phyloP scores from a whole-genome alignment of 2,113 vertebrate species.

The Syrmaticus mikado region DNA sequence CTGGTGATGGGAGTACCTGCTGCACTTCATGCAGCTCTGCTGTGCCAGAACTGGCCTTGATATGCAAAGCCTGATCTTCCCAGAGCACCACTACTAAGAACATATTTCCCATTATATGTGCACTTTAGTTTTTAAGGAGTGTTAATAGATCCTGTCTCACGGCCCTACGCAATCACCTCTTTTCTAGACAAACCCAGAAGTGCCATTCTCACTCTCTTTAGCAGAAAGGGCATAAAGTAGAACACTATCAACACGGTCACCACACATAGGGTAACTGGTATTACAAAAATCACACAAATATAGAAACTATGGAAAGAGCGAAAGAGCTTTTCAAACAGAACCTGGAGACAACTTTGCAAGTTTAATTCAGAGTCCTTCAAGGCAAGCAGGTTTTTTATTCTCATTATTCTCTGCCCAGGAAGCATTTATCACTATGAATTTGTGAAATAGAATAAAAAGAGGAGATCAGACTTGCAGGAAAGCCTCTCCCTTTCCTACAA shows the following conservation, averaged over 20 bases:
- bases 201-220: background rate
- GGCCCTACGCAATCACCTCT: background rate
- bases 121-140: background rate
- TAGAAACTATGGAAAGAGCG: background rate
- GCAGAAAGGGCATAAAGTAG: background rate
- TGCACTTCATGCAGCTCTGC: background rate
- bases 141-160: background rate
- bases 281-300: background rate
- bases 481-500: slow-evolving; percentile 30
- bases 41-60: slow-evolving; percentile 12
- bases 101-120: slow-evolving; percentile 15
- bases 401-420: slow-evolving; percentile 42
- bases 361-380: background rate
- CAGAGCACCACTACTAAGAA: slow-evolving; percentile 21
- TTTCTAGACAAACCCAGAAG: slow-evolving; percentile 21
- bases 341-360: background rate
- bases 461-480: slow-evolving; percentile 11
- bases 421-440: slow-evolving; percentile 31
- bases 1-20: background rate
- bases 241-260: background rate
- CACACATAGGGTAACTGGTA: background rate
- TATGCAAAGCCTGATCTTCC: background rate
- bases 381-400: background rate
- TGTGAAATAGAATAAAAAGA: slow-evolving; percentile 15
- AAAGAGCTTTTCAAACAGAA: slow-evolving; percentile 15